phyloP scores from a whole-genome alignment of 2,888 invertebrate genomes.

The Morinoia aosen region DNA sequence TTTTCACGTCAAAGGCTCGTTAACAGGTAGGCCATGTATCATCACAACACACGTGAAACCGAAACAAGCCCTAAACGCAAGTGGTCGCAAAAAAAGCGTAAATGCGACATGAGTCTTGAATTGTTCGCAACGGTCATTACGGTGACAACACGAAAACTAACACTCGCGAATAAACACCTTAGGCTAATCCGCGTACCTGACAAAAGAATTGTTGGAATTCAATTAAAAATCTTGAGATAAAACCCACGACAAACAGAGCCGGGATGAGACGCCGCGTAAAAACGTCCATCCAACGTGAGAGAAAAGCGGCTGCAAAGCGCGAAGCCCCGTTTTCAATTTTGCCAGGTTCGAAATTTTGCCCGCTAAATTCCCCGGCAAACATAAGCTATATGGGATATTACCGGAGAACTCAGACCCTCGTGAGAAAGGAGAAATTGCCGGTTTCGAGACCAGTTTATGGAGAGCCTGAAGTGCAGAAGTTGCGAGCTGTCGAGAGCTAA shows the following conservation, averaged over 20 bases:
- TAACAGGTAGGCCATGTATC: not conserved
- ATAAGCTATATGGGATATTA: not conserved
- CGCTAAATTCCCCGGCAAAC: not conserved
- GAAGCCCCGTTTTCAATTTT: not conserved
- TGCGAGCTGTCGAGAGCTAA: not conserved
- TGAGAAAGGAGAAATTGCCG: not conserved
- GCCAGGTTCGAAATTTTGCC: not conserved
- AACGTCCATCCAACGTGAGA: not conserved
- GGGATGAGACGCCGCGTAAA: not conserved
- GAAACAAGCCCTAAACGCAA: not conserved
- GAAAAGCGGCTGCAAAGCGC: not conserved
- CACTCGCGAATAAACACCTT: not conserved
- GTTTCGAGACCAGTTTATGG: slow-evolving; percentile 2
- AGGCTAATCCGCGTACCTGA: not conserved
- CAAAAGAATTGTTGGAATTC: not conserved
- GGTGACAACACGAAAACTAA: not conserved
- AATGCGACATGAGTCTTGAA: not conserved
- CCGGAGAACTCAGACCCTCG: not conserved
- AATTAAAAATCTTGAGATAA: not conserved
- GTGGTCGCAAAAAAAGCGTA: not conserved
- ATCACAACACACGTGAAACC: not conserved
- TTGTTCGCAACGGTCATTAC: not conserved
- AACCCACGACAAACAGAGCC: not conserved
- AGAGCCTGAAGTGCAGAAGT: not conserved
- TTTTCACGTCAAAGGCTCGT: not conserved